Percentiles rank a stretch among this genome's conserved stretches.
Evolutionary conservation across 2,888 invertebrate genomes (phyloP).

Genomic region (Brachyptera putata): DNA sequence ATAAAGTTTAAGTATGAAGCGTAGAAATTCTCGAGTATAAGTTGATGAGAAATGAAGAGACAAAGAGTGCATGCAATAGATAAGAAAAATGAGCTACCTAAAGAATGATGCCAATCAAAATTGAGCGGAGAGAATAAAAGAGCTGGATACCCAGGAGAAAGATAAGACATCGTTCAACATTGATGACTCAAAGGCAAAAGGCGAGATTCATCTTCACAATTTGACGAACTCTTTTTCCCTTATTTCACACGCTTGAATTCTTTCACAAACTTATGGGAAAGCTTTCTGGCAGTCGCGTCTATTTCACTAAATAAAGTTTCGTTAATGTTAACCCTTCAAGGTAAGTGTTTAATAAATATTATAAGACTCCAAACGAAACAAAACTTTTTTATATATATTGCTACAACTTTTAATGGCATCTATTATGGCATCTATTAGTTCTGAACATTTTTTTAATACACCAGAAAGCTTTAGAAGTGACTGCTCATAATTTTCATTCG

Average conservation of each 20-base stretch:
- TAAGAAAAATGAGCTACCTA: constrained; percentile 10
- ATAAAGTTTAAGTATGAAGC: no score
- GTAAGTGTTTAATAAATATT: constrained; percentile 14
- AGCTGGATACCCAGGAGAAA: background rate
- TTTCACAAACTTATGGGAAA: constrained; percentile 5
- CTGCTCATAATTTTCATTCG: background rate
- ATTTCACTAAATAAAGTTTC: constrained; percentile 3
- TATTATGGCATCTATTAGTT: background rate
- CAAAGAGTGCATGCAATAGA: constrained; percentile 19
- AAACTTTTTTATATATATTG: background rate
- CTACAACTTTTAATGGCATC: constrained; percentile 1
- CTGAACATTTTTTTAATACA: background rate
- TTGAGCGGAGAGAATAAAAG: constrained; percentile 10
- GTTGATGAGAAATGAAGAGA: constrained; percentile 11
- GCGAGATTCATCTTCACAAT: constrained; percentile 16
- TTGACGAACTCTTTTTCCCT: constrained; percentile 7
- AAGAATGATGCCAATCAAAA: constrained; percentile 22
- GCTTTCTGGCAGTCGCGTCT: background rate
- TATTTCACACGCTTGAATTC: background rate
- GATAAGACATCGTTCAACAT: constrained; percentile 15
- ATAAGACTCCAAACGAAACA: background rate
- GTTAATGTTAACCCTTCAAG: background rate
- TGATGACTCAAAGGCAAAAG: constrained; percentile 15
- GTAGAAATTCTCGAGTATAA: background rate
- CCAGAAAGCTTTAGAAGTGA: background rate